These are phyloP conservation scores for Colius striatus DNA, from an alignment of 2,113 vertebrate species.

Conservation along the genomic window DNA sequence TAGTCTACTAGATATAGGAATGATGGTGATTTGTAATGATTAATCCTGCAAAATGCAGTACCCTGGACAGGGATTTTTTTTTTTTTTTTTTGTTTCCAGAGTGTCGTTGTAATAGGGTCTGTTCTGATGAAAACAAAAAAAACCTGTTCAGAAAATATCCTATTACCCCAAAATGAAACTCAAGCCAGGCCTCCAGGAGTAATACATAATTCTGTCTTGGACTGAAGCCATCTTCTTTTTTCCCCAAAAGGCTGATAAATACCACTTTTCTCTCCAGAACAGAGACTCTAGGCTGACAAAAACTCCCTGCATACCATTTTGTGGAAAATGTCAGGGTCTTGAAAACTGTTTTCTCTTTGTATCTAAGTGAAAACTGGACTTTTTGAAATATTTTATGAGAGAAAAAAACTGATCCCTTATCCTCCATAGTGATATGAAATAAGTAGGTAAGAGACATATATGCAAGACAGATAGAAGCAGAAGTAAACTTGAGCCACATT, in stretches of 20 bases:
- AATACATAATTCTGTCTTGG: constrained; percentile 25
- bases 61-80: neutral
- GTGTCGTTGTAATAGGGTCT: constrained; percentile 22
- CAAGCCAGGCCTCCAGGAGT: neutral
- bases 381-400: neutral
- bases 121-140: constrained; percentile 15
- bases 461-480: neutral
- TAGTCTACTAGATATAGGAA: neutral
- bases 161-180: constrained; percentile 24
- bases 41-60: neutral
- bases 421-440: neutral
- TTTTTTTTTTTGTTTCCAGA: neutral
- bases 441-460: neutral
- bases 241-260: neutral
- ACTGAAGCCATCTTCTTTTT: constrained; percentile 26
- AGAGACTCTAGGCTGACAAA: neutral
- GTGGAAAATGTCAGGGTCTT: neutral
- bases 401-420: neutral
- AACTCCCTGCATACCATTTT: neutral
- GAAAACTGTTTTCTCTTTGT: neutral
- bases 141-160: neutral
- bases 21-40: constrained; percentile 50
- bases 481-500: neutral
- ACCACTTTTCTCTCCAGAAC: neutral
- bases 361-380: neutral